A percentile compares a stretch with the other conserved stretches of the same genome.
phyloP scores from a whole-genome alignment of 2,888 invertebrate genomes.

The Torymus tubicola region DNA sequence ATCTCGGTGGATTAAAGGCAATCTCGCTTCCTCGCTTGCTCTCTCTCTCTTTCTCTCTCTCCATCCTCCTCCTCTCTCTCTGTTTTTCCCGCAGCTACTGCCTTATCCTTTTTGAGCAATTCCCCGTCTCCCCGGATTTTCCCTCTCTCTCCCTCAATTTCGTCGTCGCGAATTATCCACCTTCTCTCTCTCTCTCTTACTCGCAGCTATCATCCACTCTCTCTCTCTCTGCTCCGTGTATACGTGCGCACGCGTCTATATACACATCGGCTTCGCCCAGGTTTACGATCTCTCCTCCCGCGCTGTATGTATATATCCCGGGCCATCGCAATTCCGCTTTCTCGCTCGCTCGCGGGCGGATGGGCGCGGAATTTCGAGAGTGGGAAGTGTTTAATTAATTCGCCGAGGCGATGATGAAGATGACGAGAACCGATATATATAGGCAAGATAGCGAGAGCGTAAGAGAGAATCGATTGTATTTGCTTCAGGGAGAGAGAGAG shows the following conservation, averaged over 20 bases:
- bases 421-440: slow-evolving; percentile 48
- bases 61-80: slow-evolving; percentile 63
- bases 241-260: not conserved
- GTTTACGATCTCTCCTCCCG: slow-evolving; percentile 58
- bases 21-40: slow-evolving; percentile 68
- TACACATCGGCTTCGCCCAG: slow-evolving; percentile 37
- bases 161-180: slow-evolving; percentile 49
- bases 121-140: slow-evolving; percentile 32
- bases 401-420: slow-evolving; percentile 55
- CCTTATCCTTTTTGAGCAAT: slow-evolving; percentile 55
- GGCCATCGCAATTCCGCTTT: slow-evolving; percentile 43
- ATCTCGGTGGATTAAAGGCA: slow-evolving; percentile 74
- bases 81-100: slow-evolving; percentile 53
- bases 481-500: not conserved
- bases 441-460: not conserved
- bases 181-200: slow-evolving; percentile 42
- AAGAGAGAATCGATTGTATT: slow-evolving; percentile 42
- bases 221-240: slow-evolving; percentile 6
- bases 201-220: slow-evolving; percentile 33
- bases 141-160: slow-evolving; percentile 30
- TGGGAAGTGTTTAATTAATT: slow-evolving; percentile 56
- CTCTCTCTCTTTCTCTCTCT: slow-evolving; percentile 64
- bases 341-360: not conserved
- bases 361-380: slow-evolving; percentile 46
- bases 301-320: slow-evolving; percentile 44